These are phyloP conservation scores for Acipenser oxyrinchus DNA, from an alignment of 2,797 vertebrate species.

Conservation along the genomic window DNA sequence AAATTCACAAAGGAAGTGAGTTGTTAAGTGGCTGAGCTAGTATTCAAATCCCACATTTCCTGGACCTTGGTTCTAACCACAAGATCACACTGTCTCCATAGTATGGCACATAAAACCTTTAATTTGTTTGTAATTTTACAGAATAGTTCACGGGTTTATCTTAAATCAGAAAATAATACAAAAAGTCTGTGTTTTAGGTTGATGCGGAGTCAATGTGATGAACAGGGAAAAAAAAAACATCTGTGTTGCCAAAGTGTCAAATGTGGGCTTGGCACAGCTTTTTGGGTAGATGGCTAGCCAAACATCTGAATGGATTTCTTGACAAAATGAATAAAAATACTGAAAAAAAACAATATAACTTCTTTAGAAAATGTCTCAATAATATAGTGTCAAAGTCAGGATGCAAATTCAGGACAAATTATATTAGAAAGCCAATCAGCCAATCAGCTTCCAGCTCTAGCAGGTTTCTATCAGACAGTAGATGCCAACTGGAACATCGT, in stretches of 20 bases:
- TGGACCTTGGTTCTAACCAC: slow-evolving; percentile 3
- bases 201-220: too few species aligned
- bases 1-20: not conserved
- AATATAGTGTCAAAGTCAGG: too few species aligned
- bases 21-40: not conserved
- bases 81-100: not conserved
- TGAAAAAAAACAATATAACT: not conserved
- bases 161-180: not conserved
- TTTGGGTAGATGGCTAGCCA: not conserved
- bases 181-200: not conserved
- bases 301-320: not conserved
- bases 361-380: too few species aligned
- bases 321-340: not conserved
- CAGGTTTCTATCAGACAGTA: too few species aligned
- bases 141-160: not conserved
- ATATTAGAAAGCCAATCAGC: too few species aligned
- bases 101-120: not conserved
- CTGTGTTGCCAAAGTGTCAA: not conserved
- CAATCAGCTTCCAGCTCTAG: too few species aligned
- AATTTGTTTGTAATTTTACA: slow-evolving; percentile 3
- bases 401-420: too few species aligned
- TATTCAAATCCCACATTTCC: not conserved
- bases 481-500: too few species aligned
- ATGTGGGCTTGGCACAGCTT: not conserved
- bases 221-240: too few species aligned